Evolutionary conservation across 2,888 invertebrate species (phyloP).

Genomic region (Drosophila tanythrix): DNA sequence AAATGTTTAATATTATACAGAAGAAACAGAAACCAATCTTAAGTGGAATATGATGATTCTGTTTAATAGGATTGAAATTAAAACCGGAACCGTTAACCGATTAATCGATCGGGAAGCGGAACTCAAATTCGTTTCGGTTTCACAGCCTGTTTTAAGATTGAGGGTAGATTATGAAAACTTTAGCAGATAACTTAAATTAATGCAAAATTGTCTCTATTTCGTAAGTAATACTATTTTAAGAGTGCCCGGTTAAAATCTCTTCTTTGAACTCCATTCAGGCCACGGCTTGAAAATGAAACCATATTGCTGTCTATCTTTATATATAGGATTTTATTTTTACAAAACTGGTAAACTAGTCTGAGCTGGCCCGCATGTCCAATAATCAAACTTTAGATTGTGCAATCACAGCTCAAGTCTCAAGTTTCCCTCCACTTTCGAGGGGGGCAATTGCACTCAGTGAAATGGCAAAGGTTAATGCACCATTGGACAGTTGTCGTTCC

Average conservation of each 20-base stretch:
- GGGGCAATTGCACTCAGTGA: constrained; percentile 34
- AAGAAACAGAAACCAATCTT: background rate
- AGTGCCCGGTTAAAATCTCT: background rate
- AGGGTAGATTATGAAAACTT: background rate
- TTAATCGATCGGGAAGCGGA: background rate
- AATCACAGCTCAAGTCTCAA: constrained; percentile 29
- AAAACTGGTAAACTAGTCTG: background rate
- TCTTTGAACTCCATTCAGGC: background rate
- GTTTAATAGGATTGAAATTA: background rate
- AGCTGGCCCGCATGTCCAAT: constrained; percentile 3
- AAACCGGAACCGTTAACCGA: background rate
- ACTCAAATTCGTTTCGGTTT: background rate
- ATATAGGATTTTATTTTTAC: background rate
- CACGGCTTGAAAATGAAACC: background rate
- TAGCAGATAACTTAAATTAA: background rate
- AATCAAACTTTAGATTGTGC: constrained; percentile 21
- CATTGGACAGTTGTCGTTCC: constrained; percentile 60
- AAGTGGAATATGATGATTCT: background rate
- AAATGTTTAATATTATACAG: background rate
- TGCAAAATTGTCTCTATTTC: background rate
- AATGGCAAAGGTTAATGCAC: constrained; percentile 73
- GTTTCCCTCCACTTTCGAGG: constrained; percentile 11
- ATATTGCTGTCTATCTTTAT: background rate
- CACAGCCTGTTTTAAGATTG: background rate
- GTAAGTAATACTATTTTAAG: background rate